Conservation (phyloP, 2,888 invertebrate genomes). For the Drosophila merina region DNA sequence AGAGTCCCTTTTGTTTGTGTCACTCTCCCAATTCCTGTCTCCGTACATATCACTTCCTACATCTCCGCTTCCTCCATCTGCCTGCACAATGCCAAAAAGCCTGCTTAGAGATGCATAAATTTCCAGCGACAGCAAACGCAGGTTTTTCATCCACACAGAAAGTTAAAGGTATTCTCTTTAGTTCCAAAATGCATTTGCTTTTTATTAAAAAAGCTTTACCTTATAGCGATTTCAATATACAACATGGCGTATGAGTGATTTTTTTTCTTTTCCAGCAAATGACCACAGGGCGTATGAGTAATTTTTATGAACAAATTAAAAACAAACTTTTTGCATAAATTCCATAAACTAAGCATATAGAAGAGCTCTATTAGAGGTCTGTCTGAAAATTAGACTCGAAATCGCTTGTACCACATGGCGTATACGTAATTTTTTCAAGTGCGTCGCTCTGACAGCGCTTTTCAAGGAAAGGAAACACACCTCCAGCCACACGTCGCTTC, state of each 20-base stretch:
- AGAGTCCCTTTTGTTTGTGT: slow-evolving; percentile 7
- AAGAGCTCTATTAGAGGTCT: no score
- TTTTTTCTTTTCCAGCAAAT: not conserved
- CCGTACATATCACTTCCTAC: not conserved
- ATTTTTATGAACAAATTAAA: not conserved
- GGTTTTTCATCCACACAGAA: slow-evolving; percentile 7
- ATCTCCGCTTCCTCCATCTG: not conserved
- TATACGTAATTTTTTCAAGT: slow-evolving; percentile 10
- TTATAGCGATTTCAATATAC: not conserved
- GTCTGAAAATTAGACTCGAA: no score
- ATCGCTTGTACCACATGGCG: slow-evolving; percentile 1
- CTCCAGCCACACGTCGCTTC: slow-evolving; percentile 26
- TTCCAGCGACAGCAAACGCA: slow-evolving; percentile 52
- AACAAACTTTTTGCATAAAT: no score
- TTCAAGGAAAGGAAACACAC: slow-evolving; percentile 33
- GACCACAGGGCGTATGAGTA: not conserved
- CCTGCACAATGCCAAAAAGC: slow-evolving; percentile 45
- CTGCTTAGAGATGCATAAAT: slow-evolving; percentile 73
- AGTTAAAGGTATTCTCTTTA: not conserved
- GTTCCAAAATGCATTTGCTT: not conserved
- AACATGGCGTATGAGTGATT: slow-evolving; percentile 15
- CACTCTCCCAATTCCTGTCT: slow-evolving; percentile 4
- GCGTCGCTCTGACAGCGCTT: slow-evolving; percentile 35
- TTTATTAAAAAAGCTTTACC: not conserved
- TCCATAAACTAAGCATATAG: no score